These are phyloP conservation scores for Hylyphantes graminicola DNA, from an alignment of 1,140 invertebrate genomes.

Conservation along the genomic window DNA sequence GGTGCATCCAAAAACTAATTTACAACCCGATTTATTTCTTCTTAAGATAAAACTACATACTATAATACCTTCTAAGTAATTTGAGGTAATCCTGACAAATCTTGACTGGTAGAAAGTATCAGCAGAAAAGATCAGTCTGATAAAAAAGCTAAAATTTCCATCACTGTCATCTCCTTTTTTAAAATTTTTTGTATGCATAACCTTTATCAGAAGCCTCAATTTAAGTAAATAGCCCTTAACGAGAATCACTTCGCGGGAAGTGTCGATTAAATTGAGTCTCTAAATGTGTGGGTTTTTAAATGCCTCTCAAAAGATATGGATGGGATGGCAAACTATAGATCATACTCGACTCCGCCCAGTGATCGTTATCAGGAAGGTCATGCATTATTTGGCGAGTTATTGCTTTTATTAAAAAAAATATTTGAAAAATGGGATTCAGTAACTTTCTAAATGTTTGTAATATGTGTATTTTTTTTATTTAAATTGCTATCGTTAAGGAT, in stretches of 20 bases:
- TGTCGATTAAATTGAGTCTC: slow-evolving; percentile 9
- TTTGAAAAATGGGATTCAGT: not conserved
- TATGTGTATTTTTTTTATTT: not conserved
- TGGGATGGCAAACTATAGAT: slow-evolving; percentile 21
- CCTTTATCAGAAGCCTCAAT: slow-evolving; percentile 28
- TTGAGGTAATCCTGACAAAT: slow-evolving; percentile 28
- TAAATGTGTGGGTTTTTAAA: slow-evolving; percentile 18
- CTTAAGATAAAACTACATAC: slow-evolving; percentile 18
- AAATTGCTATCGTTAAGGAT: not conserved
- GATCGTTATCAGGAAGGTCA: not conserved
- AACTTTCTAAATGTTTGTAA: not conserved
- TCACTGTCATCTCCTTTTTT: slow-evolving; percentile 23
- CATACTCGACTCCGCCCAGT: slow-evolving; percentile 28
- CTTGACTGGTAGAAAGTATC: slow-evolving; percentile 8
- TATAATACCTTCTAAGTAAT: slow-evolving; percentile 18
- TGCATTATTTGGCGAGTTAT: slow-evolving; percentile 31
- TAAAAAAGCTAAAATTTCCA: slow-evolving; percentile 31
- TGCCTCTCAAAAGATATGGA: slow-evolving; percentile 28
- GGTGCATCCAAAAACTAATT: slow-evolving; percentile 20
- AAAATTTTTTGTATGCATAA: not conserved
- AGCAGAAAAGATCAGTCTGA: slow-evolving; percentile 10
- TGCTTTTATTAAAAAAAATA: slow-evolving; percentile 5
- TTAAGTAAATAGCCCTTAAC: slow-evolving; percentile 30
- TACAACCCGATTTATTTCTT: slow-evolving; percentile 27
- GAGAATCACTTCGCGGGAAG: slow-evolving; percentile 17